Base-by-base conservation (phyloP, 1,140 invertebrate species). In the Subanguina moxae region DNA sequence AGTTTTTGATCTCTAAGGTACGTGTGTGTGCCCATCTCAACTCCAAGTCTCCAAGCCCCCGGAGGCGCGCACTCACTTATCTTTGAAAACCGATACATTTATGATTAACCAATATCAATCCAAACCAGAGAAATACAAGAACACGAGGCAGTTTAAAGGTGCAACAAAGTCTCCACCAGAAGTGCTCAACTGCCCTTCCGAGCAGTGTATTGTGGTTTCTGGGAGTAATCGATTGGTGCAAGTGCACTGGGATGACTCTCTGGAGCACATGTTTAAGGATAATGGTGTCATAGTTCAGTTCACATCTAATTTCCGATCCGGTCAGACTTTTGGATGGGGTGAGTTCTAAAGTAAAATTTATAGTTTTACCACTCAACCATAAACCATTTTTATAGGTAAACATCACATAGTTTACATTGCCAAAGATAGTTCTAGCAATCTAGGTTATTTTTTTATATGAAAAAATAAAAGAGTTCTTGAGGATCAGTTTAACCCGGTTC, bases 301-400 rank as follows among this genome's bases (percentile, higher is more conserved):
- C 42, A 45, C 30, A 19, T 56, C 43, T 64, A 68, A 68, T 68
- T 68, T 68, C 42, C 65, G 67, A 38, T 28, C 67, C 11, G 67
- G 67, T 11, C 67, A 68, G 42, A 19, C 32, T 7, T 68, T 68
- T 70, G 61, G 43, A 7, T 52, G 48, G 48, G 48, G 48, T 52
- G n/a, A 21, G 48, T 7, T 52, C 8, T 25, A 21, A 13, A 5
- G n/a, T 15, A 19, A 15, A 52, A 52, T 21, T 21, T 52, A 19
- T 52, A 8, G 17, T 52, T 52, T 52, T 52, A 7, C 15, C 11
- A n/a, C 3, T 38, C 11, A 11, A 38, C 32, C 3, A 38, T 38
- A 5, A 15, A 3, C 48, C 8, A 19, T 7, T 52, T 52, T 52
- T 67, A 32, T 27, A 43, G 67, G 67, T 52, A 19, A 67, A 43